Base-by-base conservation (phyloP, 2,888 invertebrate genomes). In the Hydrotaea diabolus region DNA sequence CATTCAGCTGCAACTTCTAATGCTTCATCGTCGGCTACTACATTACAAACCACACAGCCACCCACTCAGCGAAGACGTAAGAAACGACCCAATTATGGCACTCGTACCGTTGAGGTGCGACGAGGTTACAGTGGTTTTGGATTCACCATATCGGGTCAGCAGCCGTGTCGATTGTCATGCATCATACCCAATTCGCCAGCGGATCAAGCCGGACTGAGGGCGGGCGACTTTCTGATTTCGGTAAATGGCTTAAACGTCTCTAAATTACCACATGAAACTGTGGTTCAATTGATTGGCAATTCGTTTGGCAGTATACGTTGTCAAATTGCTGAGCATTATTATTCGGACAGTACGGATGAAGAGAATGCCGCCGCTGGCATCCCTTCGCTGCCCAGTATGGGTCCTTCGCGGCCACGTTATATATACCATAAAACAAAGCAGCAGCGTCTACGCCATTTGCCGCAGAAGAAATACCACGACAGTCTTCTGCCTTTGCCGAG, bases 61-160 rank as follows among this genome's bases (percentile, higher is more conserved):
- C 90, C 90, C 4, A 92, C 92, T 13, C 92, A 93, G 59, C 93
- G 94, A 59, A 92, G 95, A 76, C 92, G 94, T 23, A 95, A 95
- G 90, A 95, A 95, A 91, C 93, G 94, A n/a, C 94, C 94, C 21
- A 94, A 94, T 87, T 94, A 94, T 90, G 94, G 94, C 9, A 92
- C 92, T 9, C 91, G 92, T 19, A 91, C 91, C 0, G 96, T 98
- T 77, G 97, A 98, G 89, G 95, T 98, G 57, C 94, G 95, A 9
- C 94, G 98, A 86, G 98, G 98, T 2, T 94, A 95, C 83, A 96
- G 96, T 89, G 98, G 98, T 9, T 99, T 98, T 91, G 98, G 99
- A n/a, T 99, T 99, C 91, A 99, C 98, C 23, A 98, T 99, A 90
- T 98, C 98, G 1, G 98, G 98, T 2, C 98, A 99, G 92, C 96